phyloP scores from a whole-genome alignment of 2,797 vertebrate species.

The Coregonus suidteri region DNA sequence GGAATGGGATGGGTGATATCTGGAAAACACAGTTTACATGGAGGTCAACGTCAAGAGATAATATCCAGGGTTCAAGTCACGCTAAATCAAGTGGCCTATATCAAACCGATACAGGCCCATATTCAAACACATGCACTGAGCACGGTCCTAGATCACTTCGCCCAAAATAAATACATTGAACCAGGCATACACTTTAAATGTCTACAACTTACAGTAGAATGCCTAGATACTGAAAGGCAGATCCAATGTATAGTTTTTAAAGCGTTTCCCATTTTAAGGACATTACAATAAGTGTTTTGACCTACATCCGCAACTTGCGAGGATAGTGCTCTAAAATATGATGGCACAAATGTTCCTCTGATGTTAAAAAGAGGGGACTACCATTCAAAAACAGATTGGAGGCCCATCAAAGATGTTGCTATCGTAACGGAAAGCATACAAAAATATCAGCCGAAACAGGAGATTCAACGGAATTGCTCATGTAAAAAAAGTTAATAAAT shows the following conservation, averaged over 20 bases:
- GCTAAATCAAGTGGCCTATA: background rate
- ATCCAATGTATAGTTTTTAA: too few relatives aligned
- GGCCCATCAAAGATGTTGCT: slow-evolving; percentile 62
- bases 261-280: background rate
- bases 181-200: background rate
- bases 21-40: slow-evolving; percentile 35
- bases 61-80: background rate
- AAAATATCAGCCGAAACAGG: slow-evolving; percentile 24
- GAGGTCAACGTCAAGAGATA: background rate
- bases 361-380: slow-evolving; percentile 49
- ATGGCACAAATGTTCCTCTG: slow-evolving; percentile 41
- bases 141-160: background rate
- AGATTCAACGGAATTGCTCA: slow-evolving; percentile 4
- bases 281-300: too few relatives aligned
- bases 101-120: background rate
- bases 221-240: too few relatives aligned
- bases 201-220: background rate
- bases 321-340: background rate
- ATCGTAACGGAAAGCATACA: slow-evolving; percentile 63
- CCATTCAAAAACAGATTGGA: slow-evolving; percentile 51
- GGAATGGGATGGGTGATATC: slow-evolving; percentile 86
- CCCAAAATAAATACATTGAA: background rate
- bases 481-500: too few relatives aligned
- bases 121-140: background rate
- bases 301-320: too few relatives aligned